Percentiles rank a stretch among this genome's conserved stretches.
phyloP scores from a whole-genome alignment of 2,797 vertebrate genomes.

The Acomys russatus region DNA sequence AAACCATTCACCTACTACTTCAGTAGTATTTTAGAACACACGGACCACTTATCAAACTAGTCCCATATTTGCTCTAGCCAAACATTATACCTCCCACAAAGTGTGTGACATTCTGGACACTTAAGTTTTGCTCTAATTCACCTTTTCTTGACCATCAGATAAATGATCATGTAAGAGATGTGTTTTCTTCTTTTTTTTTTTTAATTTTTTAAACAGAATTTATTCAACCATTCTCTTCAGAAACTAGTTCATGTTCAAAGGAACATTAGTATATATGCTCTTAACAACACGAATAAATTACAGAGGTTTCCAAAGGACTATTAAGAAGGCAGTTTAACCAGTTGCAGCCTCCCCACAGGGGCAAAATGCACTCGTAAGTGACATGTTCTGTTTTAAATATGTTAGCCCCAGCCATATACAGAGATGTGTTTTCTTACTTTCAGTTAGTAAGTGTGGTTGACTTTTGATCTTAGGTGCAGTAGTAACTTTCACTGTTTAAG shows the following conservation, averaged over 20 bases:
- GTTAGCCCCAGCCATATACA: background rate
- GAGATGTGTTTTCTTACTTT: too few relatives aligned
- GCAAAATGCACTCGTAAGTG: background rate
- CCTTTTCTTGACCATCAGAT: background rate
- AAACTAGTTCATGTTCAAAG: background rate
- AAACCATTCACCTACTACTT: background rate
- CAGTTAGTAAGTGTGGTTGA: background rate
- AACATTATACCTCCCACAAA: background rate
- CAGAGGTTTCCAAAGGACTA: background rate
- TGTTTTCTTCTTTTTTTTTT: too few relatives aligned
- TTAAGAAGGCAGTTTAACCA: slow-evolving; percentile 21
- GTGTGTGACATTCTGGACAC: background rate
- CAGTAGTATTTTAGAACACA: background rate
- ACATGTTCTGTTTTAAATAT: slow-evolving; percentile 48
- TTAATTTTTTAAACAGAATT: background rate
- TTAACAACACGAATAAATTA: slow-evolving; percentile 25
- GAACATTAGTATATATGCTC: slow-evolving; percentile 20
- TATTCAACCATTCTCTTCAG: slow-evolving; percentile 42
- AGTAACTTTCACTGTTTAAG: background rate
- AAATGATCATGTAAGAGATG: background rate
- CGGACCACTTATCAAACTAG: background rate
- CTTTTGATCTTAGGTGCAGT: background rate
- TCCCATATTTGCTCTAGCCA: background rate
- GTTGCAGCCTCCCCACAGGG: background rate
- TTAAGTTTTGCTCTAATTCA: background rate